phyloP scores from a whole-genome alignment of 1,140 invertebrate genomes.

The Harlomillsia oculata region DNA sequence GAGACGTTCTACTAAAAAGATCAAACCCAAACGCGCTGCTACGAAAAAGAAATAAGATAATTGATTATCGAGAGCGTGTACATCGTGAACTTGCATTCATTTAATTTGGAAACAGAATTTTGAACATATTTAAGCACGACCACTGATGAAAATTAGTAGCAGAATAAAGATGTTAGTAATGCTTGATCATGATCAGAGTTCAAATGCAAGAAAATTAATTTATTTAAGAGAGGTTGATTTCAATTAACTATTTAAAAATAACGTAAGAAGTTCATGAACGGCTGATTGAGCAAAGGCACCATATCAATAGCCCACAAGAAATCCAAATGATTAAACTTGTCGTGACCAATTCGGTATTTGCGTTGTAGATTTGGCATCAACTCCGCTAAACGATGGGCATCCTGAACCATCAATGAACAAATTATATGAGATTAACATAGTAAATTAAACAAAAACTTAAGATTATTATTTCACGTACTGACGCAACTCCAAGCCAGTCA shows the following conservation, averaged over 20 bases:
- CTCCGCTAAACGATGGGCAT: conserved; percentile 45
- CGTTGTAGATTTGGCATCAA: conserved; percentile 45
- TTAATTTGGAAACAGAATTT: background rate
- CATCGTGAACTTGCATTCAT: background rate
- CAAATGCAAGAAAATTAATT: background rate
- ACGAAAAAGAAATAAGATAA: conserved; percentile 3
- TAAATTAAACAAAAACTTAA: background rate
- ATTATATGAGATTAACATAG: background rate
- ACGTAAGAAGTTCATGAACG: conserved; percentile 22
- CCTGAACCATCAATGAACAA: background rate
- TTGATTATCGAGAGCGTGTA: background rate
- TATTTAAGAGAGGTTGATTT: background rate
- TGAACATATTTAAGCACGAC: background rate
- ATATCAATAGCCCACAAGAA: conserved; percentile 40
- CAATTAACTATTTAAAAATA: conserved; percentile 1
- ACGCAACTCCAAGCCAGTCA: conserved; percentile 50
- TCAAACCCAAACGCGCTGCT: background rate
- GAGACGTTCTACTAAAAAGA: background rate
- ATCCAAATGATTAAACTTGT: conserved; percentile 40
- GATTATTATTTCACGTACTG: conserved; percentile 1
- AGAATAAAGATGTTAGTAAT: background rate
- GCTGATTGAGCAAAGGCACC: conserved; percentile 15
- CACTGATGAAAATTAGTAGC: background rate
- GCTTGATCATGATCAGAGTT: background rate
- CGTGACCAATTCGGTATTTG: conserved; percentile 45